phyloP scores from a whole-genome alignment of 2,888 invertebrate genomes.

The Pandemis cinnamomeana region DNA sequence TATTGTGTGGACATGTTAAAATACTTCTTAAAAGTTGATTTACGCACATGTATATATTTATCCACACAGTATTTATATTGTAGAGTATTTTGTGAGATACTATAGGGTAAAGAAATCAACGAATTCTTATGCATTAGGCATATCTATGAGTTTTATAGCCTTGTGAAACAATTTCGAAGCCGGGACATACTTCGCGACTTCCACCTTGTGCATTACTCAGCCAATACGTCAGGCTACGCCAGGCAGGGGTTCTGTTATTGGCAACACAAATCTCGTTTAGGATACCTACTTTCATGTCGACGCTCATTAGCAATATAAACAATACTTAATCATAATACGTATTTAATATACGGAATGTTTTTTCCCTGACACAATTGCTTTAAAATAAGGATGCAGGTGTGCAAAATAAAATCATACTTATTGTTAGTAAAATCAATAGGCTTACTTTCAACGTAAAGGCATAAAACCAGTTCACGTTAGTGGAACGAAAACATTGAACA shows the following conservation, averaged over 20 bases:
- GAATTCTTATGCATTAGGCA: neutral
- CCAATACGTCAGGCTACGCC: constrained; percentile 57
- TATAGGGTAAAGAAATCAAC: too few relatives aligned
- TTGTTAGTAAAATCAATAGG: neutral
- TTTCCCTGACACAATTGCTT: too few relatives aligned
- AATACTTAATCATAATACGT: too few relatives aligned
- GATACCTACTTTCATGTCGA: constrained; percentile 16
- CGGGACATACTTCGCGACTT: constrained; percentile 32
- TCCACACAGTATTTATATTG: too few relatives aligned
- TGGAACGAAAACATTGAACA: constrained; percentile 30
- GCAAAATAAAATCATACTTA: too few relatives aligned
- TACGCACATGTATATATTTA: neutral
- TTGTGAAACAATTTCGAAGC: neutral
- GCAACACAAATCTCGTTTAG: constrained; percentile 53
- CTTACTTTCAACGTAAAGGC: neutral
- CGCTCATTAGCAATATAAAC: neutral
- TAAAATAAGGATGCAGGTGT: too few relatives aligned
- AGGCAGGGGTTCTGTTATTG: constrained; percentile 58
- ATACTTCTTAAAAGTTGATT: neutral
- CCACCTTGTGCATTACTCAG: constrained; percentile 61
- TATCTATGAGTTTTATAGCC: neutral
- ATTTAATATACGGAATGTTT: too few relatives aligned
- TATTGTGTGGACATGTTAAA: neutral
- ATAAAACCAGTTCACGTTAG: constrained; percentile 4
- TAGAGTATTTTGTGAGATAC: too few relatives aligned